These are phyloP conservation scores for Parapristionchus giblindavisi DNA, from an alignment of 2,888 invertebrate species.

Conservation along the genomic window DNA sequence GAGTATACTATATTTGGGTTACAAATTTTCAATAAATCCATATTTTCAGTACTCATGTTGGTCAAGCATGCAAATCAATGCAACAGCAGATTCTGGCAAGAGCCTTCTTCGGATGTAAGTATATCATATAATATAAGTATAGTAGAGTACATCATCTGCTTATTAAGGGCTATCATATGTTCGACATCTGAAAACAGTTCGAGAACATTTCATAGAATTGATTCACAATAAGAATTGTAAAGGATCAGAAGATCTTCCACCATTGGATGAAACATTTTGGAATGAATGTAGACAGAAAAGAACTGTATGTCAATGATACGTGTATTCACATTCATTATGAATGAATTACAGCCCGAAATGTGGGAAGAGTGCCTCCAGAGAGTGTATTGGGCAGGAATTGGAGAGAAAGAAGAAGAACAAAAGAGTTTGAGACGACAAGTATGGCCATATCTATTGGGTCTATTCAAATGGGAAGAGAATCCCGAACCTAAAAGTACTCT, in stretches of 20 bases:
- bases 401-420: constrained; percentile 70
- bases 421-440: constrained; percentile 73
- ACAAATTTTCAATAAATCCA: not conserved
- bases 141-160: not conserved
- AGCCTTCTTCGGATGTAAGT: constrained; percentile 89
- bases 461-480: constrained; percentile 62
- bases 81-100: constrained; percentile 90
- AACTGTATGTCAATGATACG: constrained; percentile 41
- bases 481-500: constrained; percentile 51
- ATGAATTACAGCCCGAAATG: constrained; percentile 64
- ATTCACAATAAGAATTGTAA: constrained; percentile 76
- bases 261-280: constrained; percentile 65
- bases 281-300: constrained; percentile 50
- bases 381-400: constrained; percentile 87
- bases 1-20: constrained; percentile 24
- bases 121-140: not conserved
- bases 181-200: constrained; percentile 84
- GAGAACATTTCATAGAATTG: constrained; percentile 88
- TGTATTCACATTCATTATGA: not conserved
- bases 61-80: constrained; percentile 91
- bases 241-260: constrained; percentile 42
- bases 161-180: constrained; percentile 84
- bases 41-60: constrained; percentile 74
- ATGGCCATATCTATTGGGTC: constrained; percentile 68
- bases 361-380: constrained; percentile 81